phyloP scores from a whole-genome alignment of 1,140 invertebrate species.

The Nasonia vitripennis region DNA sequence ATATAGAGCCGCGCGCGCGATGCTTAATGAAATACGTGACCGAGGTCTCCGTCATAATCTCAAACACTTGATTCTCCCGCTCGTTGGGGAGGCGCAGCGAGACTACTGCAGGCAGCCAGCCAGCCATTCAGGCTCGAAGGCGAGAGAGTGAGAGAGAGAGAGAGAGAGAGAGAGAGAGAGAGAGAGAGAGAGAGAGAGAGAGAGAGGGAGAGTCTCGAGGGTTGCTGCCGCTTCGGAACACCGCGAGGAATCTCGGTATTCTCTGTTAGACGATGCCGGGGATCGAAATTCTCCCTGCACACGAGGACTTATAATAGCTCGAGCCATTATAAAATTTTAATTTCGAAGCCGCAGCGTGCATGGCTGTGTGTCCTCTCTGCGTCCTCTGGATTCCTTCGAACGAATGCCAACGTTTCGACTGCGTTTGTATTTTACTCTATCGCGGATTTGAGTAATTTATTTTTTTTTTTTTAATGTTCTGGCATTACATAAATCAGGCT shows the following conservation, averaged over 20 bases:
- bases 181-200: slow-evolving; percentile 21
- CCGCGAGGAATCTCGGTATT: slow-evolving; percentile 57
- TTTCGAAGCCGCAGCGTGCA: background rate
- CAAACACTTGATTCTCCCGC: slow-evolving; percentile 71
- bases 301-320: background rate
- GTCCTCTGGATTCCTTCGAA: background rate
- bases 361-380: background rate
- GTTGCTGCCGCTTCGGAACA: slow-evolving; percentile 47
- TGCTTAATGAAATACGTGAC: slow-evolving; percentile 76
- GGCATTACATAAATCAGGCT: too few relatives aligned
- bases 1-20: slow-evolving; percentile 56
- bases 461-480: too few relatives aligned
- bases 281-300: slow-evolving; percentile 16
- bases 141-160: background rate
- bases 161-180: background rate
- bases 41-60: slow-evolving; percentile 73
- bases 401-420: background rate
- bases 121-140: background rate
- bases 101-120: background rate
- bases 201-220: slow-evolving; percentile 45
- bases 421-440: too few relatives aligned
- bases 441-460: too few relatives aligned
- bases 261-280: slow-evolving; percentile 19
- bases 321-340: slow-evolving; percentile 18
- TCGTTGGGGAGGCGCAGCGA: slow-evolving; percentile 46